These are phyloP conservation scores for Cottus gobio DNA, from an alignment of 2,113 vertebrate genomes.

Conservation along the genomic window DNA sequence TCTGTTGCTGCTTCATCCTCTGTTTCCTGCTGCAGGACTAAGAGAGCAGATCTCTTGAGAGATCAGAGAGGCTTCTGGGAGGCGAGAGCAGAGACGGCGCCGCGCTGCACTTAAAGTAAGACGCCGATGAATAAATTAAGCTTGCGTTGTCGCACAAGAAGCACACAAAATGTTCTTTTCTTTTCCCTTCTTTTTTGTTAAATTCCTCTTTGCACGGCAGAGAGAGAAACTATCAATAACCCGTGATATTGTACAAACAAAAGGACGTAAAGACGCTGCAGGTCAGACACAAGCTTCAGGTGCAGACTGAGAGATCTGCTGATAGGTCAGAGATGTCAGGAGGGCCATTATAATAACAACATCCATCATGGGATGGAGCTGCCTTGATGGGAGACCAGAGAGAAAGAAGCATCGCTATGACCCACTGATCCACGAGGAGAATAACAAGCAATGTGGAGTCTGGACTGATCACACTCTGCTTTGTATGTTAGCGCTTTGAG, in stretches of 20 bases:
- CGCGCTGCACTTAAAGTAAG: slow-evolving; percentile 20
- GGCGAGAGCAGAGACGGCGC: slow-evolving; percentile 13
- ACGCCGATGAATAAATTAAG: slow-evolving; percentile 40
- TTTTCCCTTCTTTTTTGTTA: background rate
- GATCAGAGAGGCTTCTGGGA: background rate
- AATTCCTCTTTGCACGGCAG: background rate
- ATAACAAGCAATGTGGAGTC: background rate
- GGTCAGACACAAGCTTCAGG: background rate
- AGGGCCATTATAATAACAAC: background rate
- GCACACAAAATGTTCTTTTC: background rate
- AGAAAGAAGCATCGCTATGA: no score
- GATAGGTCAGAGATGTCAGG: background rate
- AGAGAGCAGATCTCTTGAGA: slow-evolving; percentile 28
- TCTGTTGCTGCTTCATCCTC: background rate
- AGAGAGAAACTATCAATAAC: background rate
- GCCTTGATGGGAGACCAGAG: background rate
- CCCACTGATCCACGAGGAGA: no score
- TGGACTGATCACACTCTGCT: background rate
- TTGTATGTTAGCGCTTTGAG: background rate
- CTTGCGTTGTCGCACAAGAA: background rate
- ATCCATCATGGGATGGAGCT: background rate
- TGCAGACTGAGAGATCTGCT: background rate
- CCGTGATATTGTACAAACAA: background rate
- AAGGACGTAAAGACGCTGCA: background rate
- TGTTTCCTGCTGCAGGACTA: slow-evolving; percentile 8